phyloP scores from a whole-genome alignment of 2,888 invertebrate species.

The Lasioglossum oenotherae region DNA sequence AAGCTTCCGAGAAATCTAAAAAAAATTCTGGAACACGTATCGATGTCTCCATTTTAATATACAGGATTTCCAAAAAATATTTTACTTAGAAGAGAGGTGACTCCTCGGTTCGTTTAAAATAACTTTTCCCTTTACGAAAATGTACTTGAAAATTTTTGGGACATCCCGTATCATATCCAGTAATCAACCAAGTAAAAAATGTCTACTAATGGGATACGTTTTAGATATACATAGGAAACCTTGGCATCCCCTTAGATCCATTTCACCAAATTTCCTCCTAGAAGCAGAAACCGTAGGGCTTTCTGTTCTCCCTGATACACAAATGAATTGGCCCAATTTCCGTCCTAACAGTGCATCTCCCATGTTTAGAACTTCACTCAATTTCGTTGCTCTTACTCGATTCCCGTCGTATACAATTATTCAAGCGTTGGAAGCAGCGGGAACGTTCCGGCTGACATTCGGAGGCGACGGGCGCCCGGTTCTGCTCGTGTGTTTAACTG shows the following conservation, averaged over 20 bases:
- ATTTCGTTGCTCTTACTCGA: neutral
- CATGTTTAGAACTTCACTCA: neutral
- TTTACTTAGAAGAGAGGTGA: too few relatives aligned
- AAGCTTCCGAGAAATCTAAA: too few relatives aligned
- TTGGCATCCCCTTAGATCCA: neutral
- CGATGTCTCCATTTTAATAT: too few relatives aligned
- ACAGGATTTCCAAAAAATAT: too few relatives aligned
- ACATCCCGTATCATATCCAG: too few relatives aligned
- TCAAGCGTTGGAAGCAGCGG: neutral
- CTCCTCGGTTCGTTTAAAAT: too few relatives aligned
- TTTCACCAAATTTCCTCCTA: neutral
- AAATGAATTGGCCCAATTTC: neutral
- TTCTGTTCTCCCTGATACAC: neutral
- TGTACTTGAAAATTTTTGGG: too few relatives aligned
- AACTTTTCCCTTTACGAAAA: too few relatives aligned
- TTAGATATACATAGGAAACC: neutral
- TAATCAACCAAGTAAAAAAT: too few relatives aligned
- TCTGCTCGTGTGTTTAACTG: slow-evolving; percentile 22
- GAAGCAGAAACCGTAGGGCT: neutral
- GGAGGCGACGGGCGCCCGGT: neutral
- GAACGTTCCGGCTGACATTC: slow-evolving; percentile 19
- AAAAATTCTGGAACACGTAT: too few relatives aligned
- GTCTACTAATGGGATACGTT: neutral
- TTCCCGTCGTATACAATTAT: neutral
- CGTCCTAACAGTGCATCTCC: neutral